phyloP scores from a whole-genome alignment of 2,113 vertebrate species.

The Larimichthys crocea region DNA sequence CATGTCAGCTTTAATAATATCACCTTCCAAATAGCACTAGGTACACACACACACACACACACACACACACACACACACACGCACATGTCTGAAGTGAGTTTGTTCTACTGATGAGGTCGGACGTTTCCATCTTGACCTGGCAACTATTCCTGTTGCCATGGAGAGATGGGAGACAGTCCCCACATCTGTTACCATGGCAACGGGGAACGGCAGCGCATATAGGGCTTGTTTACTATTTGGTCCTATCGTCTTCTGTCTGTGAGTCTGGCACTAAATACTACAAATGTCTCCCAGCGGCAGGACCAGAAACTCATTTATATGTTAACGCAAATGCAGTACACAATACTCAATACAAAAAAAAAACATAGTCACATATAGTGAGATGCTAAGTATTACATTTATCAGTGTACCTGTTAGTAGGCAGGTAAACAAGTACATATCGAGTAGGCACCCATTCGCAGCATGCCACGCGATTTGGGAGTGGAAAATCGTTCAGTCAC shows the following conservation, averaged over 20 bases:
- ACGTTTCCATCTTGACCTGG: constrained; percentile 77
- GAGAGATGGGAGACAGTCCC: constrained; percentile 70
- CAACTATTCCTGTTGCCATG: constrained; percentile 80
- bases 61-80: constrained; percentile 24
- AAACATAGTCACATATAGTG: constrained; percentile 8
- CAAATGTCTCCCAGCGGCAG: constrained; percentile 30
- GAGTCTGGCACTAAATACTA: constrained; percentile 39
- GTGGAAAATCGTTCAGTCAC: constrained; percentile 7
- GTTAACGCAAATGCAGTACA: constrained; percentile 24
- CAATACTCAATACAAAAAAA: neutral
- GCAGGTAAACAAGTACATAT: constrained; percentile 38
- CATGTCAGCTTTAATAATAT: constrained; percentile 69
- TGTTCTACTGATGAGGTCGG: constrained; percentile 69
- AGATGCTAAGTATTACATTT: constrained; percentile 12
- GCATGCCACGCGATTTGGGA: neutral
- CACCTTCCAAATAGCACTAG: constrained; percentile 24
- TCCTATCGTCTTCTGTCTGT: constrained; percentile 47
- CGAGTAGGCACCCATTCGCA: constrained; percentile 30
- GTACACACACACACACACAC: constrained; percentile 4
- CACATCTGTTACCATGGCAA: constrained; percentile 80
- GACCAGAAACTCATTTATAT: constrained; percentile 46
- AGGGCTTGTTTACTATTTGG: constrained; percentile 73
- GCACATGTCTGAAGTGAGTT: constrained; percentile 38
- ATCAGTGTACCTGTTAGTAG: constrained; percentile 12
- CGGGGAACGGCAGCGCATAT: constrained; percentile 57